Percentiles rank a stretch among this genome's conserved stretches.
Evolutionary conservation across 2,113 vertebrate species (phyloP).

Genomic region (Xenopus laevis): DNA sequence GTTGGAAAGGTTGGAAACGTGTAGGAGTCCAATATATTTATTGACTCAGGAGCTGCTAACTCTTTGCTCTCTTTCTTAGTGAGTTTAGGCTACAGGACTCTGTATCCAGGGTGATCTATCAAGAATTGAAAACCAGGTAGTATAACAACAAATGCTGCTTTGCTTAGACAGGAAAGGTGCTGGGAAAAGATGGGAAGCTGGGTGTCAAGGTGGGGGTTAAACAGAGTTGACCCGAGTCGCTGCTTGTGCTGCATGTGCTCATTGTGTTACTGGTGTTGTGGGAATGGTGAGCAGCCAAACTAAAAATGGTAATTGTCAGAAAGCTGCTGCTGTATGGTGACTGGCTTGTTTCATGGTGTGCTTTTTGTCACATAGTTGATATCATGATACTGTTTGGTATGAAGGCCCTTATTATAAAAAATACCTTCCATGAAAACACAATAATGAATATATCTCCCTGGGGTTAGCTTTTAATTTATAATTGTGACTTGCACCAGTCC

Average conservation of each 20-base stretch:
- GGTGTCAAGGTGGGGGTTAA: background rate
- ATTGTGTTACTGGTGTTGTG: background rate
- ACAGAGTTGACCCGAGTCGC: background rate
- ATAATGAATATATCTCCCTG: no score
- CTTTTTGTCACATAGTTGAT: background rate
- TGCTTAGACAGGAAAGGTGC: background rate
- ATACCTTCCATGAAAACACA: no score
- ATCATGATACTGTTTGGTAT: background rate
- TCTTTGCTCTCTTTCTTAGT: constrained; percentile 52
- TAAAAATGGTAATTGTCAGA: background rate
- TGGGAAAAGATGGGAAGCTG: background rate
- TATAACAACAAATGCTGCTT: constrained; percentile 16
- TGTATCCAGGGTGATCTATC: constrained; percentile 65
- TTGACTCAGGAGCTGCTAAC: constrained; percentile 7
- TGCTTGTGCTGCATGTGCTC: constrained; percentile 37
- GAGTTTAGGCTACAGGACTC: constrained; percentile 66
- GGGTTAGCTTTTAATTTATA: no score
- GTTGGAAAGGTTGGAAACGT: background rate
- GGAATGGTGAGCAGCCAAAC: background rate
- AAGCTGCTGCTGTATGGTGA: background rate
- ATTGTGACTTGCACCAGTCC: no score
- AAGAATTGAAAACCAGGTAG: constrained; percentile 71
- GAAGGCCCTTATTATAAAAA: background rate
- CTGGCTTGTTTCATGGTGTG: background rate
- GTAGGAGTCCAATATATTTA: background rate